phyloP scores from a whole-genome alignment of 2,113 vertebrate species.

The Oreochromis tanganicae region DNA sequence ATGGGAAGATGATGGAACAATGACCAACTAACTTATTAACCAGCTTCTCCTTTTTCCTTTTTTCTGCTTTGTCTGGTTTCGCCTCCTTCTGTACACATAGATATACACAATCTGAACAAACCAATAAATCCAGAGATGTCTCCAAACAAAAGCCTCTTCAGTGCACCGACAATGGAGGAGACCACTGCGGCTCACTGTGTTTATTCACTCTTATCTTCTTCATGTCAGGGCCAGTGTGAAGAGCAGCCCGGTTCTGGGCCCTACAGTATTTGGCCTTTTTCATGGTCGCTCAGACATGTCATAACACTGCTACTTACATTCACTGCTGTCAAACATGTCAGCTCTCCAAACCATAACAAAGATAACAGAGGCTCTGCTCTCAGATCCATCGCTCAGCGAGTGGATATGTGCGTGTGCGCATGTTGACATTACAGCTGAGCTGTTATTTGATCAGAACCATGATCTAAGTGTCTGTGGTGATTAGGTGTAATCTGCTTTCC shows the following conservation, averaged over 20 bases:
- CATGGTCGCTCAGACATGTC: constrained; percentile 67
- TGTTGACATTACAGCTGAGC: constrained; percentile 65
- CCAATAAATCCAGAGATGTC: constrained; percentile 37
- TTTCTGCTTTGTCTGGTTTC: not conserved
- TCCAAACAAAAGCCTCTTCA: constrained; percentile 52
- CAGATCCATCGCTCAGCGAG: constrained; percentile 48
- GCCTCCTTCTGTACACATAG: not conserved
- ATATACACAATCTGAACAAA: constrained; percentile 5
- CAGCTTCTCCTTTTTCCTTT: constrained; percentile 16
- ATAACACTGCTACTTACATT: constrained; percentile 69
- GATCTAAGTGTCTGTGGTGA: constrained; percentile 63
- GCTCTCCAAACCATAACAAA: constrained; percentile 64
- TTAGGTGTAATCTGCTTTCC: constrained; percentile 62
- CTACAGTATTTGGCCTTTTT: constrained; percentile 51
- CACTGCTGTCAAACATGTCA: constrained; percentile 70
- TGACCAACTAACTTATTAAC: constrained; percentile 43
- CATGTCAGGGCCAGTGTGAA: constrained; percentile 45
- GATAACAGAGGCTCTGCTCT: constrained; percentile 62
- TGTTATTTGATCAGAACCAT: constrained; percentile 64
- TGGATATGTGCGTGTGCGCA: constrained; percentile 27
- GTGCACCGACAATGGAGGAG: constrained; percentile 41
- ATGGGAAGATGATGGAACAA: constrained; percentile 47
- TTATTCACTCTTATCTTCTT: constrained; percentile 60
- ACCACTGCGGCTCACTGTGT: constrained; percentile 52
- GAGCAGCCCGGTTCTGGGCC: not conserved